Conservation (phyloP, 2,113 vertebrate species). For the Oreochromis tanganicae region DNA sequence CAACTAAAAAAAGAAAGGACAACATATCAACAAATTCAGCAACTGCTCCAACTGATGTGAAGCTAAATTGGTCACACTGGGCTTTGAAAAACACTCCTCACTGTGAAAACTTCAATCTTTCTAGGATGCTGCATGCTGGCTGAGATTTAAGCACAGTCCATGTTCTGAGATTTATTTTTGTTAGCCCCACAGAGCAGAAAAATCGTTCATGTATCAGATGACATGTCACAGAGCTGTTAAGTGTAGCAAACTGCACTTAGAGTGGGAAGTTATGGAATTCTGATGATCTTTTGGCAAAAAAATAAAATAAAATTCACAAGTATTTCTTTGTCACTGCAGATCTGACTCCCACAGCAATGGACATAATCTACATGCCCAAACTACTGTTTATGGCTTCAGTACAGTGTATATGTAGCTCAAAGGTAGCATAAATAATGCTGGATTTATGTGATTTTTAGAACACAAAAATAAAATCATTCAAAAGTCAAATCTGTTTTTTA, state of each 20-base stretch:
- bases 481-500: neutral
- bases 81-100: neutral
- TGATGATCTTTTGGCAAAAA: neutral
- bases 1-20: neutral
- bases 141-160: neutral
- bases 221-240: neutral
- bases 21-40: neutral
- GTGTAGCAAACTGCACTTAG: neutral
- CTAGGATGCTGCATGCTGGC: neutral
- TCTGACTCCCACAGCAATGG: neutral
- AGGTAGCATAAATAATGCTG: neutral
- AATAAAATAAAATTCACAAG: neutral
- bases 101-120: neutral
- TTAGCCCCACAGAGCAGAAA: neutral
- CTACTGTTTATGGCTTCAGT: neutral
- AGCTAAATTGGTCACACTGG: neutral
- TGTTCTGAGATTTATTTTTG: neutral
- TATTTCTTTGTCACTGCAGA: neutral
- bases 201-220: neutral
- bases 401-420: neutral
- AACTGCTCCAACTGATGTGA: neutral
- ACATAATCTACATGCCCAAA: accelerated
- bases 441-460: accelerated
- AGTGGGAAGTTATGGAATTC: neutral
- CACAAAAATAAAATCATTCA: neutral